These are phyloP conservation scores for Stegostoma tigrinum DNA, from an alignment of 2,113 vertebrate genomes.

Conservation along the genomic window DNA sequence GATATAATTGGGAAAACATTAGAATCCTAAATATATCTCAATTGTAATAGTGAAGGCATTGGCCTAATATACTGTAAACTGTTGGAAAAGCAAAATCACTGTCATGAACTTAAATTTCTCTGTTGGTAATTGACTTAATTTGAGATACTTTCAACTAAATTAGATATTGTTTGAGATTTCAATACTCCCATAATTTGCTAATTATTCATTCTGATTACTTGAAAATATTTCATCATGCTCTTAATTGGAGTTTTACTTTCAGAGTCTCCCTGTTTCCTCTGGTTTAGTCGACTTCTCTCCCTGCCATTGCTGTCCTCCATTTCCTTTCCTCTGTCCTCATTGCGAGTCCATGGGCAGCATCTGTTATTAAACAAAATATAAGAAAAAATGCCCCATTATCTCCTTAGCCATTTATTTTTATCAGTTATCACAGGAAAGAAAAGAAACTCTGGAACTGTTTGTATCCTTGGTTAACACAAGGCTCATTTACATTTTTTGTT, in stretches of 20 bases:
- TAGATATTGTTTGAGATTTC: neutral
- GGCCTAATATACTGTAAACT: neutral
- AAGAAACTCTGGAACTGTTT: conserved; percentile 21
- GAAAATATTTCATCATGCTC: neutral
- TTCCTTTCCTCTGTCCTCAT: neutral
- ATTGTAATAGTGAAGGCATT: neutral
- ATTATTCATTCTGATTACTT: neutral
- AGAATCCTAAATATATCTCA: neutral
- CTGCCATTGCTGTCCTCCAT: neutral
- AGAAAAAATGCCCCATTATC: neutral
- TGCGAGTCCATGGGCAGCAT: neutral
- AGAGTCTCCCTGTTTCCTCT: neutral
- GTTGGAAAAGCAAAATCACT: neutral
- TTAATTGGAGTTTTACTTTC: neutral
- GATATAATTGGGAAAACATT: neutral
- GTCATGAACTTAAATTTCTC: neutral
- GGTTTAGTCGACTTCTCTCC: neutral
- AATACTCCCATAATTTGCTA: neutral
- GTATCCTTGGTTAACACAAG: neutral
- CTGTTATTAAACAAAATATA: neutral
- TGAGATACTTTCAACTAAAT: neutral
- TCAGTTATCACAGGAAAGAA: conserved; percentile 34
- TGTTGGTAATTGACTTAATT: neutral
- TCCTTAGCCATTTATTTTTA: conserved; percentile 28
- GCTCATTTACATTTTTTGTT: conserved; percentile 25